Conservation (phyloP, 2,888 invertebrate genomes). For the Drosophila prostipennis region DNA sequence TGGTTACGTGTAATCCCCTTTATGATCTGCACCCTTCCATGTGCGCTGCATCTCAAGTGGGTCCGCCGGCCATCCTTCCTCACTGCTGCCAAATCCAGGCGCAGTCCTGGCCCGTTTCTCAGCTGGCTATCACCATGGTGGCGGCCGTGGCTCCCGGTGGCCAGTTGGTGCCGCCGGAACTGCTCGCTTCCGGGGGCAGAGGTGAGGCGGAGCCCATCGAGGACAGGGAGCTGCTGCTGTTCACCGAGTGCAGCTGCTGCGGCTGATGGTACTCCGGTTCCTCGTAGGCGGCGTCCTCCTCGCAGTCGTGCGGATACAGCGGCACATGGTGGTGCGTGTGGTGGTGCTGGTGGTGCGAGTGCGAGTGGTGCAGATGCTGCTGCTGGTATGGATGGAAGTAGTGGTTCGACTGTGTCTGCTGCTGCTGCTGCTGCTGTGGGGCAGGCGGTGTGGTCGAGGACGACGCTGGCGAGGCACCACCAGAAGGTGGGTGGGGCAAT, state of each 20-base stretch:
- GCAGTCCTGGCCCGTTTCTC: conserved; percentile 70
- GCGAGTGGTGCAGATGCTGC: conserved; percentile 40
- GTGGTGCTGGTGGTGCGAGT: conserved; percentile 42
- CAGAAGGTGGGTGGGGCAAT: conserved; percentile 58
- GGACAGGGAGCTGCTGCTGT: conserved; percentile 69
- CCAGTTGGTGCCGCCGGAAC: conserved; percentile 60
- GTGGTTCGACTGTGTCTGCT: conserved; percentile 56
- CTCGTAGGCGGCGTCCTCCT: conserved; percentile 78
- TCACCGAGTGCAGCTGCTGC: conserved; percentile 73
- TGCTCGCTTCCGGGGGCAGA: conserved; percentile 54
- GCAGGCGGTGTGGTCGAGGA: conserved; percentile 50
- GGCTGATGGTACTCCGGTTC: conserved; percentile 83
- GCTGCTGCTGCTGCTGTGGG: conserved; percentile 33
- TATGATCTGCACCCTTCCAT: conserved; percentile 73
- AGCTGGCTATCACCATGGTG: conserved; percentile 83
- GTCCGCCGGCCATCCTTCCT: not conserved
- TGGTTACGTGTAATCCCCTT: conserved; percentile 76
- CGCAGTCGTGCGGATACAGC: conserved; percentile 63
- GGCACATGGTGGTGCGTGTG: conserved; percentile 37
- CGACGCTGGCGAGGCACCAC: conserved; percentile 46
- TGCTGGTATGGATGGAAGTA: conserved; percentile 70
- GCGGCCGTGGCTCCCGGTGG: conserved; percentile 81
- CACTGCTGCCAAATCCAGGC: conserved; percentile 60
- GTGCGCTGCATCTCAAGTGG: conserved; percentile 74
- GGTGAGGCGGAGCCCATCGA: conserved; percentile 72